phyloP scores from a whole-genome alignment of 2,113 vertebrate species.

The Laticauda laticaudata region DNA sequence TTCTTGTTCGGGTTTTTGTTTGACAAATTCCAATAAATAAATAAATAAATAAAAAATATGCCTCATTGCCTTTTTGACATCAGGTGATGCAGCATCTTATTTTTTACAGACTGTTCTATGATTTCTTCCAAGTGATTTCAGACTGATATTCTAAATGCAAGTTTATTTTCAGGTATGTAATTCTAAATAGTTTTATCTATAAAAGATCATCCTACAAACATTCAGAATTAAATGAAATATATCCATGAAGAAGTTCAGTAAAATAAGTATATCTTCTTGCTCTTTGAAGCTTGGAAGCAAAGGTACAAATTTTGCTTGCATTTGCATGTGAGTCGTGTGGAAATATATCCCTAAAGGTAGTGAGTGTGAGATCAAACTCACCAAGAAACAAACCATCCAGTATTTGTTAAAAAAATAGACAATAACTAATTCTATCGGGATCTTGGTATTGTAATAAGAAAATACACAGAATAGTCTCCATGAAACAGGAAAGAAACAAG shows the following conservation, averaged over 20 bases:
- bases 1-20: too few relatives aligned
- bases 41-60: neutral
- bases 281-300: slow-evolving; percentile 10
- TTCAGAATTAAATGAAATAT: neutral
- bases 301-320: neutral
- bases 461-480: neutral
- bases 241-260: neutral
- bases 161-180: neutral
- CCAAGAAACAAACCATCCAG: neutral
- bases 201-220: neutral
- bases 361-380: neutral
- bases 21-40: too few relatives aligned
- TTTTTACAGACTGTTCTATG: neutral
- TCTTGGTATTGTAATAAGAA: neutral
- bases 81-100: neutral
- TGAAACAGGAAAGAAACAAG: neutral
- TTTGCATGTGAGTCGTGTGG: neutral
- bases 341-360: neutral
- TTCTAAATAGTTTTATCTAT: neutral
- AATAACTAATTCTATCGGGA: neutral
- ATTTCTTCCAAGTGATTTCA: neutral
- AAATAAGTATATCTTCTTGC: neutral
- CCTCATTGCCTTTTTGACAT: neutral
- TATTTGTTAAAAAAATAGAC: neutral
- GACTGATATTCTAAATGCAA: slow-evolving; percentile 7